phyloP scores from a whole-genome alignment of 1,140 invertebrate genomes.

The Goniozus legneri region DNA sequence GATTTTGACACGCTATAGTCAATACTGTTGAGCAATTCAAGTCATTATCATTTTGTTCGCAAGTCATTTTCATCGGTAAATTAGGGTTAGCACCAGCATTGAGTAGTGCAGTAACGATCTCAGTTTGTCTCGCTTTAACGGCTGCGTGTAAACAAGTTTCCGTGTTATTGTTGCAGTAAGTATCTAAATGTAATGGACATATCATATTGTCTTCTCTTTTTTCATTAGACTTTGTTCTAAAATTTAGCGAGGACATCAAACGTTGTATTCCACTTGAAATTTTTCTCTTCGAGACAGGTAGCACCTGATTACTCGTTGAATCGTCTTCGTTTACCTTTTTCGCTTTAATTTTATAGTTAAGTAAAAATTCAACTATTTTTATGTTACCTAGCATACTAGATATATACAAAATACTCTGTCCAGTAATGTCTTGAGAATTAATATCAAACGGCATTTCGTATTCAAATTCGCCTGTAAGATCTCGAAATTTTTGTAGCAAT shows the following conservation, averaged over 20 bases:
- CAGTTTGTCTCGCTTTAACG: constrained; percentile 72
- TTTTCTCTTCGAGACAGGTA: constrained; percentile 63
- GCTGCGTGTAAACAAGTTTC: constrained; percentile 79
- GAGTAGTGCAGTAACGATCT: constrained; percentile 72
- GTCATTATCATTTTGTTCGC: constrained; percentile 44
- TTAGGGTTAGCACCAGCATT: constrained; percentile 72
- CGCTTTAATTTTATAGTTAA: constrained; percentile 71
- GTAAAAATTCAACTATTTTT: constrained; percentile 73
- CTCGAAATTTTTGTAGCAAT: constrained; percentile 59
- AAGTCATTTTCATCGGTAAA: constrained; percentile 55
- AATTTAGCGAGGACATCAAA: constrained; percentile 78
- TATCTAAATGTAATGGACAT: constrained; percentile 70
- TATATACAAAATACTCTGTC: constrained; percentile 86
- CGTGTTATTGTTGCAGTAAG: constrained; percentile 69
- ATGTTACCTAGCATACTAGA: constrained; percentile 81
- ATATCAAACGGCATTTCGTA: constrained; percentile 87
- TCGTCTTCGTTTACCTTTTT: constrained; percentile 56
- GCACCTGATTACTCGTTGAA: constrained; percentile 32
- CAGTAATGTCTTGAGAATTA: constrained; percentile 84
- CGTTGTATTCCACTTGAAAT: constrained; percentile 85
- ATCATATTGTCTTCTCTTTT: constrained; percentile 59
- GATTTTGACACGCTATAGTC: constrained; percentile 55
- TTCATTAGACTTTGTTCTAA: constrained; percentile 50
- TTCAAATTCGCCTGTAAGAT: constrained; percentile 71
- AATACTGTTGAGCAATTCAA: constrained; percentile 32